These are phyloP conservation scores for Apis laboriosa DNA, from an alignment of 1,140 invertebrate genomes.

Conservation along the genomic window DNA sequence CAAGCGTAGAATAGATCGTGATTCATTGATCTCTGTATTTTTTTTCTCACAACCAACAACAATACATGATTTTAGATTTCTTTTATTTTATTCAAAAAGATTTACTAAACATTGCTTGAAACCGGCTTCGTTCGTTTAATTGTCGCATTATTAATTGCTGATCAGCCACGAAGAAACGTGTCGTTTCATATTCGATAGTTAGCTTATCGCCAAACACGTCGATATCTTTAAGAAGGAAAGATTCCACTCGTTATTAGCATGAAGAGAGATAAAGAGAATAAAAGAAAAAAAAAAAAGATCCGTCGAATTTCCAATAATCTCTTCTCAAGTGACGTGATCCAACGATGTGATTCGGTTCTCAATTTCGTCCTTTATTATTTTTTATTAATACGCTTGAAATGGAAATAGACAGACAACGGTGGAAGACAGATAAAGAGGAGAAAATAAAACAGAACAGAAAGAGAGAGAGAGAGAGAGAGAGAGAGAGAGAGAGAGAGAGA, in stretches of 20 bases:
- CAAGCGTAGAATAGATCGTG: too few species aligned
- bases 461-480: constrained; percentile 26
- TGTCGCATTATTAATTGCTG: constrained; percentile 10
- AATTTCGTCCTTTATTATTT: constrained; percentile 25
- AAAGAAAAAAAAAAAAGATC: background rate
- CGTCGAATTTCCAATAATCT: constrained; percentile 14
- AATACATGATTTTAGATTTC: background rate
- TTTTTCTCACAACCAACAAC: background rate
- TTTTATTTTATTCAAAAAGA: background rate
- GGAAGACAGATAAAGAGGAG: constrained; percentile 12
- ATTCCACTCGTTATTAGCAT: constrained; percentile 34
- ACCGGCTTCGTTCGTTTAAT: constrained; percentile 3
- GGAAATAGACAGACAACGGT: constrained; percentile 15
- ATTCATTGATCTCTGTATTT: constrained; percentile 29
- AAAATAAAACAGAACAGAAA: background rate
- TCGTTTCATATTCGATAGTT: constrained; percentile 19
- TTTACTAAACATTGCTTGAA: background rate
- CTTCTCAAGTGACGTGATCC: background rate
- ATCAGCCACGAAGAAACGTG: constrained; percentile 21
- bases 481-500: constrained; percentile 35
- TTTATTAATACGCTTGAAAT: constrained; percentile 16
- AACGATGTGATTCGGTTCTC: constrained; percentile 4
- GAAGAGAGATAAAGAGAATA: constrained; percentile 4
- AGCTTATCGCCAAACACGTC: constrained; percentile 28
- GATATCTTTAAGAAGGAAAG: constrained; percentile 36